Percentiles rank a stretch among this genome's conserved stretches.
Evolutionary conservation across 2,888 invertebrate genomes (phyloP).

Genomic region (Gymnoscelis rufifasciata): DNA sequence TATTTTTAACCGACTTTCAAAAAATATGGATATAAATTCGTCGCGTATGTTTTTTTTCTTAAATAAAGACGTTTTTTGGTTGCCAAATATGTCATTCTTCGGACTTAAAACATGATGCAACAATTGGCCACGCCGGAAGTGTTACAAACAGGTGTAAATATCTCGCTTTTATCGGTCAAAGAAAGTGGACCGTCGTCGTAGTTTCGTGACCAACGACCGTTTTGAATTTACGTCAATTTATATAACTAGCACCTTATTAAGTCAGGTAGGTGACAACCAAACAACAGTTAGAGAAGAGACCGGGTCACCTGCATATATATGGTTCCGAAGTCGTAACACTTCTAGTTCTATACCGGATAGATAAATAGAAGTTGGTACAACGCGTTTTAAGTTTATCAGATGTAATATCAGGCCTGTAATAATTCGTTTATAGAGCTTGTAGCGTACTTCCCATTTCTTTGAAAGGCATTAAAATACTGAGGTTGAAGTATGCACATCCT

Average conservation of each 20-base stretch:
- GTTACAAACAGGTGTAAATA: slow-evolving; percentile 39
- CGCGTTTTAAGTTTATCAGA: not conserved
- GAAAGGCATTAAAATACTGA: no score
- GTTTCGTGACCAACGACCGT: slow-evolving; percentile 42
- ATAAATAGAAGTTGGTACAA: slow-evolving; percentile 19
- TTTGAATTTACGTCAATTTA: slow-evolving; percentile 63
- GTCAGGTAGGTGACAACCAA: slow-evolving; percentile 58
- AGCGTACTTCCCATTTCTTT: no score
- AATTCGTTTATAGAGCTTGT: no score
- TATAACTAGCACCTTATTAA: slow-evolving; percentile 65
- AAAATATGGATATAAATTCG: no score
- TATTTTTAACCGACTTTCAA: no score
- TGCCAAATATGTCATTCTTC: no score
- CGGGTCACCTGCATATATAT: slow-evolving; percentile 68
- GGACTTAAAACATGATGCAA: slow-evolving; percentile 39
- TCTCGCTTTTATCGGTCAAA: slow-evolving; percentile 48
- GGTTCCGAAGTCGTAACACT: slow-evolving; percentile 50
- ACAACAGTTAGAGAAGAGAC: slow-evolving; percentile 69
- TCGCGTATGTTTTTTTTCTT: no score
- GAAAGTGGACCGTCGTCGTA: slow-evolving; percentile 54
- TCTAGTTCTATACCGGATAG: slow-evolving; percentile 43
- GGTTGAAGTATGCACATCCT: slow-evolving; percentile 39
- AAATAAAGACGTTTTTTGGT: no score
- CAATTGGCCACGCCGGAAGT: slow-evolving; percentile 32
- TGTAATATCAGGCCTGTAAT: no score